Evolutionary conservation across 2,113 vertebrate genomes (phyloP), one percentile per base, ranked within the genome.

Genomic region (Pampusana beccarii): DNA sequence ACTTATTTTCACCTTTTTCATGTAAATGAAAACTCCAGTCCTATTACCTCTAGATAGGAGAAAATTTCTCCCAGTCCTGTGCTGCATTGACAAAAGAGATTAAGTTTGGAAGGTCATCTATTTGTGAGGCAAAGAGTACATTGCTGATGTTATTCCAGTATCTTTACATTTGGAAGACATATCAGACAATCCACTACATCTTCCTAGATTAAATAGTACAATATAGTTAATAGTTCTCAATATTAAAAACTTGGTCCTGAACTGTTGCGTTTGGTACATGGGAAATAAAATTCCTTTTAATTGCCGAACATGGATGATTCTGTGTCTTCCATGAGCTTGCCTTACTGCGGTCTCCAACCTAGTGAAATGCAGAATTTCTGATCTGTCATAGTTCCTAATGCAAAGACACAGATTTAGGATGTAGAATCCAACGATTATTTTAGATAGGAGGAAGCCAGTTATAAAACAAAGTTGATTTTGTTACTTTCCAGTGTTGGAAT

Each of bases 181-280:
- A 17, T 2, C 40, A 29, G 4, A 58, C n/a, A 50, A 74, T 28
- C n/a, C 51, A 46, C 51, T 58, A 34, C 26, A 16, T 46, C 25
- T 75, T 60, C n/a, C 34, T 86, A 42, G 18, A 33, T 67, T 25
- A 42, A 64, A 34, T 42, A 5, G 13, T 67, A 8, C 17, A 51
- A 6, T 61, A 17, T 26, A 29, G 9, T 64, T 38, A 50, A 42
- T 60, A 85, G 1, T 26, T 13, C 28, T 72, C 31, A 10, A 1
- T 38, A 20, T 61, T 75, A 56, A 85, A 66, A 78, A n/a, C 2
- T 38, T 42, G 11, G 31, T 78, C 7, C 20, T 54, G 58, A 87
- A 62, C 44, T 29, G 3, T 66, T 88, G 18, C 0, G 1, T 36
- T 31, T n/a, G 6, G 8, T 38, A 13, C 4, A 0, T 1, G 72